Percentiles rank a stretch among this genome's conserved stretches.
Conservation (phyloP, 2,113 vertebrate species). For the Misgurnus mizolepis region DNA sequence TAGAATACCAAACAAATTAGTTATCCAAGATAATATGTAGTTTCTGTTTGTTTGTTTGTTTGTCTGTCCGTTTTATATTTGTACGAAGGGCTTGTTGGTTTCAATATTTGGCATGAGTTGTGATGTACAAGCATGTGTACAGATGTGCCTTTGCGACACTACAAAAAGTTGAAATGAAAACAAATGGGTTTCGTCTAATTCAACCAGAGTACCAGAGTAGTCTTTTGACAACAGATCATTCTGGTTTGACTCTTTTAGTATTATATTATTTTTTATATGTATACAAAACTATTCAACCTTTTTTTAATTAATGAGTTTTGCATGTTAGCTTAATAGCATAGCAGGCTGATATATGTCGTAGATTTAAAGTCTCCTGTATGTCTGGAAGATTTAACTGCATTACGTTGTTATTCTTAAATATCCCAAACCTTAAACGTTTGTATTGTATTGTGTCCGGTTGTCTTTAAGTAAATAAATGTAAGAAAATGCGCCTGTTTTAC, state of each 20-base stretch:
- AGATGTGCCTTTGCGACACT: slow-evolving; percentile 59
- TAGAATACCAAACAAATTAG: slow-evolving; percentile 68
- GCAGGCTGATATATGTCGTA: slow-evolving; percentile 68
- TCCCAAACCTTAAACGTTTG: slow-evolving; percentile 68
- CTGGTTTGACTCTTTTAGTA: slow-evolving; percentile 67
- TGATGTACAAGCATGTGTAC: slow-evolving; percentile 63
- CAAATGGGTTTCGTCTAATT: slow-evolving; percentile 66
- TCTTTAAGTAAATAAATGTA: slow-evolving; percentile 73
- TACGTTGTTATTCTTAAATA: slow-evolving; percentile 58
- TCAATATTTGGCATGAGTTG: slow-evolving; percentile 61
- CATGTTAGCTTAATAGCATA: slow-evolving; percentile 74
- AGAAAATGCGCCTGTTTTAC: slow-evolving; percentile 32
- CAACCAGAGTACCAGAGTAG: slow-evolving; percentile 60
- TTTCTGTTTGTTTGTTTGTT: slow-evolving; percentile 43
- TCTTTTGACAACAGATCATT: slow-evolving; percentile 55
- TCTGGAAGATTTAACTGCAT: slow-evolving; percentile 66
- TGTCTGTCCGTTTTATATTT: slow-evolving; percentile 1
- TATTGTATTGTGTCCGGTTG: slow-evolving; percentile 62
- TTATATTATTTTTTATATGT: slow-evolving; percentile 76
- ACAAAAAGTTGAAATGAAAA: slow-evolving; percentile 62
- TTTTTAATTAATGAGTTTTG: slow-evolving; percentile 69
- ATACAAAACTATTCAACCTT: slow-evolving; percentile 60
- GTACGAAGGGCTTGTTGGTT: slow-evolving; percentile 44
- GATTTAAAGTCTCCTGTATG: slow-evolving; percentile 60
- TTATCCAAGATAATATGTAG: slow-evolving; percentile 33